Conservation (phyloP, 2,113 vertebrate genomes). For the Origma solitaria region DNA sequence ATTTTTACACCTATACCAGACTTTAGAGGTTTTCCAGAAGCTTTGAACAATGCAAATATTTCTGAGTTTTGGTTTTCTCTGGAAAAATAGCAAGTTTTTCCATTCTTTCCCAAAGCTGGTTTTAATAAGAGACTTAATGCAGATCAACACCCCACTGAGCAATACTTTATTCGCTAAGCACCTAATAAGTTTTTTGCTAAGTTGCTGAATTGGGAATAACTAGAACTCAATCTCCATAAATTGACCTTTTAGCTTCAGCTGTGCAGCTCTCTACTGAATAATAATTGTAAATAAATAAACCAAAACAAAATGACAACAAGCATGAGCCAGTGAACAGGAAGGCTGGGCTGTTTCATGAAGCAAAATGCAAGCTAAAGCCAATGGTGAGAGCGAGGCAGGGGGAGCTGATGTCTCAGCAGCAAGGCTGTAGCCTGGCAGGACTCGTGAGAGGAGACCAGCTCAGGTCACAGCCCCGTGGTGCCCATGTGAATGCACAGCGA, state of each 20-base stretch:
- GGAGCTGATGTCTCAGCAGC: background rate
- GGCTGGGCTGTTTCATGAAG: background rate
- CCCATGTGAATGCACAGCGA: background rate
- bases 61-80: background rate
- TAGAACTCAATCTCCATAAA: background rate
- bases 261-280: background rate
- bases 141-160: background rate
- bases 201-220: background rate
- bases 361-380: background rate
- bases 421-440: background rate
- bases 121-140: background rate
- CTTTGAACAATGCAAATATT: background rate
- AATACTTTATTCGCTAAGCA: background rate
- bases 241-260: background rate
- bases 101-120: background rate
- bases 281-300: background rate
- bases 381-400: rapidly evolving
- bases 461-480: rapidly evolving
- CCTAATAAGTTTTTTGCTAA: background rate
- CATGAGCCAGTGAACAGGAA: background rate
- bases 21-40: background rate
- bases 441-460: background rate
- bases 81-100: background rate
- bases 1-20: background rate
- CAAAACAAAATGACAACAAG: background rate